Conservation (phyloP, 2,113 vertebrate species). For the Bubo blakistoni region DNA sequence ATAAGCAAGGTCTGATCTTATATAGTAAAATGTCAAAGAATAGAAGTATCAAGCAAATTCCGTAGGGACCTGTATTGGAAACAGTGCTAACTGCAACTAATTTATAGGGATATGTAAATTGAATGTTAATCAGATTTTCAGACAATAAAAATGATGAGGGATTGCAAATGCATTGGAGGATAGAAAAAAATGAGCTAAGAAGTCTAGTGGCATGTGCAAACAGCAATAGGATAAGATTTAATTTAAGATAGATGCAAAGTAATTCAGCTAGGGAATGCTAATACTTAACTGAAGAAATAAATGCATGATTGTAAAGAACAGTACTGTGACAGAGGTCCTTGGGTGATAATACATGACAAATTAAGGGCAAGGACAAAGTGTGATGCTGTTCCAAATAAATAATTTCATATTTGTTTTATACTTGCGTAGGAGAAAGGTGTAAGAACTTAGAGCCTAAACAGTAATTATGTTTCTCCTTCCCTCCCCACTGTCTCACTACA, state of each 20-base stretch:
- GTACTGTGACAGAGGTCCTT: conserved; percentile 13
- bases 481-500: background rate
- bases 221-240: conserved; percentile 63
- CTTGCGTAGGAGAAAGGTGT: background rate
- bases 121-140: conserved; percentile 46
- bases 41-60: background rate
- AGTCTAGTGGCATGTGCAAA: conserved; percentile 46
- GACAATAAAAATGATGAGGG: conserved; percentile 19
- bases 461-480: background rate
- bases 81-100: background rate
- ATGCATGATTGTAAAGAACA: conserved; percentile 6
- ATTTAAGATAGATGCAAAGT: conserved; percentile 68
- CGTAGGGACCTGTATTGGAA: background rate
- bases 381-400: conserved; percentile 23
- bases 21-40: background rate
- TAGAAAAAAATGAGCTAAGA: conserved; percentile 1
- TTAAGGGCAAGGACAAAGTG: conserved; percentile 35
- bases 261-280: conserved; percentile 49
- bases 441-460: background rate
- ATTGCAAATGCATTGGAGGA: conserved; percentile 13
- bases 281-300: conserved; percentile 41
- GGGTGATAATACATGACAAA: conserved; percentile 46
- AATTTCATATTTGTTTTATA: conserved; percentile 24
- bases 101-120: conserved; percentile 8
- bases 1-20: background rate